Conservation (phyloP, 2,797 vertebrate species). For the Psittacula derbiana region DNA sequence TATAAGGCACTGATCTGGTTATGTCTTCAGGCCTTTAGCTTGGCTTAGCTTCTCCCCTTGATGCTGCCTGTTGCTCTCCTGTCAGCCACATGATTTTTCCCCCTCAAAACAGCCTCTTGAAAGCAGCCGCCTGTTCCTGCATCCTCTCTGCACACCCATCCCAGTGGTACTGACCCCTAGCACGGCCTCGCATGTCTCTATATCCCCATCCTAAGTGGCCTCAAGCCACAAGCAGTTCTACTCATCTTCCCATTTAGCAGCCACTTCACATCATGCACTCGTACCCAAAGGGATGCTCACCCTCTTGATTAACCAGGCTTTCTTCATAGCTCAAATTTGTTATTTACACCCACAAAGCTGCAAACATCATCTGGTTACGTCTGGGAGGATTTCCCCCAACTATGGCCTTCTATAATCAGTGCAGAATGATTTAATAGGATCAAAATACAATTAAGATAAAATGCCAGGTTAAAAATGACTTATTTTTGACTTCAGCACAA, state of each 20-base stretch:
- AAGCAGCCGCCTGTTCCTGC: not conserved
- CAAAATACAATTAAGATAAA: not conserved
- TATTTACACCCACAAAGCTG: not conserved
- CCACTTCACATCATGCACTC: not conserved
- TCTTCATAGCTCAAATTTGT: not conserved
- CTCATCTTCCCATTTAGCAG: not conserved
- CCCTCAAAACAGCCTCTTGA: not conserved
- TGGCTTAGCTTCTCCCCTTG: not conserved
- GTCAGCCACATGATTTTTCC: not conserved
- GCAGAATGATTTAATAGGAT: not conserved
- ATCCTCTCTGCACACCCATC: not conserved
- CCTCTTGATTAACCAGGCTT: not conserved
- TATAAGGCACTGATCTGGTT: not conserved
- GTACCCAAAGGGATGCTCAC: not conserved
- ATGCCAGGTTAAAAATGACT: not conserved
- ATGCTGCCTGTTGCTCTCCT: not conserved
- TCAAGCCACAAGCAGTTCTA: not conserved
- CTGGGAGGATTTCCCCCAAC: not conserved
- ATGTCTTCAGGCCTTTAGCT: not conserved
- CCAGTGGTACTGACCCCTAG: fast-evolving
- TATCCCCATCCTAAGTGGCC: fast-evolving
- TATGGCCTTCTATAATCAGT: not conserved
- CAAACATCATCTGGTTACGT: not conserved
- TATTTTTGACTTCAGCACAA: not conserved
- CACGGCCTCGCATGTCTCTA: not conserved